phyloP scores from a whole-genome alignment of 2,888 invertebrate species.

The Clostera curtula region DNA sequence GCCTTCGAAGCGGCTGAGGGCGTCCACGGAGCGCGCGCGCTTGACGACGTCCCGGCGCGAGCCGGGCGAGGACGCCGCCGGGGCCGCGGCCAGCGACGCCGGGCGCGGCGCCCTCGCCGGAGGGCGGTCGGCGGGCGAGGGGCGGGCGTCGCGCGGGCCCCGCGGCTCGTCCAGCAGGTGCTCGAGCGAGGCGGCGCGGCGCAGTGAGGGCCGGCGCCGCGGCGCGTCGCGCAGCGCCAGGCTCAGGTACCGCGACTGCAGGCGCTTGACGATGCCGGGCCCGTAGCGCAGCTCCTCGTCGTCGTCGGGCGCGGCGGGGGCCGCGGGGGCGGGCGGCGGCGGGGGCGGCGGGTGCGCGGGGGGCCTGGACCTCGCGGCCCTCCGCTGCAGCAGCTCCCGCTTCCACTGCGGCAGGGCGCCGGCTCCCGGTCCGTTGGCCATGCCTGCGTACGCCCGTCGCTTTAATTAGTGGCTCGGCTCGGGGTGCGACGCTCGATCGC shows the following conservation, averaged over 20 bases:
- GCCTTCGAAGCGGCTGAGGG: conserved; percentile 80
- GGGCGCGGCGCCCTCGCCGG: conserved; percentile 37
- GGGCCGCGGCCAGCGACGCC: conserved; percentile 36
- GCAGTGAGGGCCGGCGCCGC: conserved; percentile 79
- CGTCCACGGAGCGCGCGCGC: conserved; percentile 90
- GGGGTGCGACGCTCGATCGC: no score
- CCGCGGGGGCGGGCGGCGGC: conserved; percentile 40
- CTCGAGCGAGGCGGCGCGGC: conserved; percentile 89
- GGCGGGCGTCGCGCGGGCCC: conserved; percentile 40
- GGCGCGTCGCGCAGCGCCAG: conserved; percentile 86
- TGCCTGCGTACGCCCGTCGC: conserved; percentile 37
- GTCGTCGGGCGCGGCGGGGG: conserved; percentile 43
- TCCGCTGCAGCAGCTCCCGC: conserved; percentile 85
- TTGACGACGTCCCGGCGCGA: conserved; percentile 80
- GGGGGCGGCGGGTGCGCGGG: conserved; percentile 32
- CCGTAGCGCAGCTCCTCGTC: conserved; percentile 90
- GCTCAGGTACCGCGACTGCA: conserved; percentile 90
- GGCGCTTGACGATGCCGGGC: conserved; percentile 91
- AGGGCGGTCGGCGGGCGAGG: conserved; percentile 26
- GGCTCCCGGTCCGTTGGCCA: no score
- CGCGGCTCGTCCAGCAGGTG: conserved; percentile 83
- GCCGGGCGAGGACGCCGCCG: conserved; percentile 26
- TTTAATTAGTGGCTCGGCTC: no score
- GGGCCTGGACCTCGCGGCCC: conserved; percentile 64
- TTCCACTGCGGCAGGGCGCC: conserved; percentile 86